These are phyloP conservation scores for Hyphantria cunea DNA, from an alignment of 1,140 invertebrate species.

Conservation along the genomic window DNA sequence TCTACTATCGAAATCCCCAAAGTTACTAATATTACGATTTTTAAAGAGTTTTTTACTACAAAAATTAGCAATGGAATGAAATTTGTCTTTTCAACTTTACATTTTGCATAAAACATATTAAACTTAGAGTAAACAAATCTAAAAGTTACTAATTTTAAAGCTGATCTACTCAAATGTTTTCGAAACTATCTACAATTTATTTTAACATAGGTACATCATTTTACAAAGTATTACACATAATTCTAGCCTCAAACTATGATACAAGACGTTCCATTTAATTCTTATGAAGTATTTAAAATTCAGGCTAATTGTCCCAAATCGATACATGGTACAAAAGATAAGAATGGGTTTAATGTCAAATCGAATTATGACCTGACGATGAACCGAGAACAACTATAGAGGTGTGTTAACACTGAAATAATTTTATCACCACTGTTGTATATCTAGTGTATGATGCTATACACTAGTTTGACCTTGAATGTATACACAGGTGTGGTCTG, in stretches of 20 bases:
- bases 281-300: slow-evolving; percentile 16
- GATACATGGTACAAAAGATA: slow-evolving; percentile 19
- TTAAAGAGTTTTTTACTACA: no score
- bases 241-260: not conserved
- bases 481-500: slow-evolving; percentile 13
- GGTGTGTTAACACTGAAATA: slow-evolving; percentile 8
- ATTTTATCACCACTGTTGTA: not conserved
- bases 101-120: no score
- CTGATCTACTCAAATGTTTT: no score
- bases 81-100: no score
- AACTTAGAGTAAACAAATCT: no score
- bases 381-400: slow-evolving; percentile 9
- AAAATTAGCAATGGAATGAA: no score
- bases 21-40: no score
- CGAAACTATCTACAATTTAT: not conserved
- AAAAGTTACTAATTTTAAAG: no score
- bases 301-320: slow-evolving; percentile 27
- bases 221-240: no score
- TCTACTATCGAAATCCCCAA: no score
- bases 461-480: slow-evolving; percentile 14
- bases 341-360: slow-evolving; percentile 30
- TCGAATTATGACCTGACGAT: slow-evolving; percentile 19
- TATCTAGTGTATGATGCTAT: slow-evolving; percentile 2
- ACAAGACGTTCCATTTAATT: slow-evolving; percentile 2
- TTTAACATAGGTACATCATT: not conserved